Evolutionary conservation across 2,797 vertebrate genomes (phyloP).

Genomic region (Hippoglossus hippoglossus): DNA sequence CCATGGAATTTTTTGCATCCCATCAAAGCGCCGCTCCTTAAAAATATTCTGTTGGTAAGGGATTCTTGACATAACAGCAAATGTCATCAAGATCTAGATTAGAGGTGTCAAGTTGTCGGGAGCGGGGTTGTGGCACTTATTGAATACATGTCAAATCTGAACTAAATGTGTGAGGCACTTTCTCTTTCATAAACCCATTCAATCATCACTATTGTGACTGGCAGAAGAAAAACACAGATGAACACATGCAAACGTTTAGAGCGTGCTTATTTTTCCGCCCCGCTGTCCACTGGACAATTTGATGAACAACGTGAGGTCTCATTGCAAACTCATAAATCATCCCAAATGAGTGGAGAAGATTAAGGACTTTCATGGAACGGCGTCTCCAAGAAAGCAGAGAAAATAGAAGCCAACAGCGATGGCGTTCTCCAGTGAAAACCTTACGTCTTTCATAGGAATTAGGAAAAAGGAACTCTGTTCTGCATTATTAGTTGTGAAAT

Average conservation of each 20-base stretch:
- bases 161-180: slow-evolving; percentile 40
- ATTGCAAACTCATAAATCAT: slow-evolving; percentile 68
- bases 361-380: slow-evolving; percentile 57
- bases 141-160: slow-evolving; percentile 59
- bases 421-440: slow-evolving; percentile 52
- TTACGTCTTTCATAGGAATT: slow-evolving; percentile 54
- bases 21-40: slow-evolving; percentile 21
- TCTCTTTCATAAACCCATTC: slow-evolving; percentile 42
- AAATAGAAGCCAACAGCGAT: slow-evolving; percentile 44
- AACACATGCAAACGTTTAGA: slow-evolving; percentile 15
- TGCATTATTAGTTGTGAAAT: slow-evolving; percentile 85
- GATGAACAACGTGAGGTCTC: slow-evolving; percentile 62
- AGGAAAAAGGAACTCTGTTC: slow-evolving; percentile 63
- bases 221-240: slow-evolving; percentile 39
- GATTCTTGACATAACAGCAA: slow-evolving; percentile 53
- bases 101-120: slow-evolving; percentile 55
- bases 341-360: slow-evolving; percentile 68
- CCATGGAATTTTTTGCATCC: slow-evolving; percentile 23
- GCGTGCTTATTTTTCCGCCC: slow-evolving; percentile 49
- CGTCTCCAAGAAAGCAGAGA: slow-evolving; percentile 57
- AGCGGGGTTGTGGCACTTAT: slow-evolving; percentile 47
- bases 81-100: slow-evolving; percentile 64
- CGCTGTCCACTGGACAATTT: slow-evolving; percentile 54
- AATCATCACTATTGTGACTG: slow-evolving; percentile 58
- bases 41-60: slow-evolving; percentile 20